phyloP scores from a whole-genome alignment of 2,113 vertebrate genomes.

The Spea bombifrons region DNA sequence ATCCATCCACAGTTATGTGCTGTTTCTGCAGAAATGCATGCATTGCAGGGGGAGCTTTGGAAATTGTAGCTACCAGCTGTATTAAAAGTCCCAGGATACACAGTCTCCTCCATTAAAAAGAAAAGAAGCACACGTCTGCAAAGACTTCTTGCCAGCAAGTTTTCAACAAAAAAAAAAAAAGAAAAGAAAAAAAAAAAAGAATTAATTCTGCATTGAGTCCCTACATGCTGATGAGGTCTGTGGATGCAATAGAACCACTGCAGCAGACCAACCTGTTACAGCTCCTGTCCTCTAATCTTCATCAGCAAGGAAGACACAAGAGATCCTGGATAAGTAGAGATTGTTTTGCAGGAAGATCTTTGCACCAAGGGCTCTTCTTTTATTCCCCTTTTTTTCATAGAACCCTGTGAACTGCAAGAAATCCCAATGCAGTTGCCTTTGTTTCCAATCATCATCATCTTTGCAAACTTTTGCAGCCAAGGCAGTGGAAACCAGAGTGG shows the following conservation, averaged over 20 bases:
- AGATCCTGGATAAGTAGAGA: neutral
- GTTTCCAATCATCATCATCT: constrained; percentile 59
- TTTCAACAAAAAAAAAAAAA: neutral
- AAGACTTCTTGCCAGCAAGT: neutral
- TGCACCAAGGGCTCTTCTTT: too few species aligned
- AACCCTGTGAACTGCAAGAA: constrained; percentile 17
- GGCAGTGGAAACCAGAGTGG: constrained; percentile 65
- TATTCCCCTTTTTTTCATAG: neutral
- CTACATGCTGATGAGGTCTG: neutral
- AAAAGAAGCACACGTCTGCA: constrained; percentile 3
- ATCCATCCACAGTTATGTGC: constrained; percentile 48
- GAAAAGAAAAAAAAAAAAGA: neutral
- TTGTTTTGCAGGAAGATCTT: neutral
- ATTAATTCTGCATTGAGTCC: neutral
- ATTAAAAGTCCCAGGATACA: neutral
- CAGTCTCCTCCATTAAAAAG: constrained; percentile 11
- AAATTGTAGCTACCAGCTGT: constrained; percentile 44
- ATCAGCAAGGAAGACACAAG: neutral
- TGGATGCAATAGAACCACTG: constrained; percentile 1
- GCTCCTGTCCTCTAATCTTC: neutral
- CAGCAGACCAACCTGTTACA: constrained; percentile 30
- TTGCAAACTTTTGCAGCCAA: constrained; percentile 66
- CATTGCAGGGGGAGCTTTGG: constrained; percentile 37
- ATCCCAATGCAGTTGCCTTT: constrained; percentile 70
- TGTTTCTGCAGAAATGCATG: constrained; percentile 45